Evolutionary conservation across 2,113 vertebrate species (phyloP).

Genomic region (Anhinga rufa): DNA sequence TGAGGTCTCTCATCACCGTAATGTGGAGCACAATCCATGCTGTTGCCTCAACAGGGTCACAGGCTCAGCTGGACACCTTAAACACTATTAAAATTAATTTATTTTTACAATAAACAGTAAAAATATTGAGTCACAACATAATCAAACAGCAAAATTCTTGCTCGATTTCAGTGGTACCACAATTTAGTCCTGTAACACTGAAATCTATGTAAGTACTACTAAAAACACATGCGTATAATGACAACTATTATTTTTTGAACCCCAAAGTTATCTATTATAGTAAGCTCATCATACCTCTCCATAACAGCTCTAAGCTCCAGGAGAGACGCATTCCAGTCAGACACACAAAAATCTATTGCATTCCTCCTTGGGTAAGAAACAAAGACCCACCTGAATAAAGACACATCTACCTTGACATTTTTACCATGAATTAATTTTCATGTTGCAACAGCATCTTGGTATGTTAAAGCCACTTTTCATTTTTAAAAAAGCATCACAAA

Average conservation of each 20-base stretch:
- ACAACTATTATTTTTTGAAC: not conserved
- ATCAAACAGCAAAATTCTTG: not conserved
- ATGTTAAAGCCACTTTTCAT: not conserved
- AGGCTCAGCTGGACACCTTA: not conserved
- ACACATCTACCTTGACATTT: not conserved
- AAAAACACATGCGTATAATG: not conserved
- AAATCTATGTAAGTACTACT: not conserved
- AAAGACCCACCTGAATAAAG: not conserved
- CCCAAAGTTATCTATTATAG: not conserved
- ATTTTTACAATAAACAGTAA: not conserved
- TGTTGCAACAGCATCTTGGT: not conserved
- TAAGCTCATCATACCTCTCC: not conserved
- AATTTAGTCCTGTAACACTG: not conserved
- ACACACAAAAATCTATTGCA: not conserved
- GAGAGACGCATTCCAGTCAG: not conserved
- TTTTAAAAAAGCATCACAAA: not conserved
- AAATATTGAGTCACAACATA: not conserved
- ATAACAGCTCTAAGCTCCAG: not conserved
- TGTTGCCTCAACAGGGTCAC: not conserved
- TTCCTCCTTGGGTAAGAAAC: too few relatives aligned
- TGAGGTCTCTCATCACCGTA: not conserved
- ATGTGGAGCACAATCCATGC: not conserved
- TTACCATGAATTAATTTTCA: not conserved
- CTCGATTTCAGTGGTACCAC: not conserved
- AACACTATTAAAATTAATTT: not conserved